Base-by-base conservation (phyloP, 2,888 invertebrate species). In the Corythucha ciliata region DNA sequence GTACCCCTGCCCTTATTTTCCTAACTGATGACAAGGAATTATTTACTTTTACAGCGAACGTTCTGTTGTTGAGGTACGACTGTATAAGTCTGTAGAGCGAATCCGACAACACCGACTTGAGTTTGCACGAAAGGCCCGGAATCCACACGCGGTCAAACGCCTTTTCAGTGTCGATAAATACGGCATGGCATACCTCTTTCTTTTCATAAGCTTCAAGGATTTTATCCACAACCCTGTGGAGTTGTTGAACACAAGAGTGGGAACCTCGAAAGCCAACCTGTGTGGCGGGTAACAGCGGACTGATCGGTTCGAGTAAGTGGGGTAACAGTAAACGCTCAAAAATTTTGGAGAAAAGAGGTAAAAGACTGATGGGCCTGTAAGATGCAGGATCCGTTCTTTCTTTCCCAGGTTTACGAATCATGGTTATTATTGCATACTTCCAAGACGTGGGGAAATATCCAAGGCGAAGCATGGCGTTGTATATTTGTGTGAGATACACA, bases 41-140 rank as follows among this genome's bases (percentile, higher is more conserved):
- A n/a, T 21, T 27, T 12, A 18, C 22, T 16, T 21, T 21, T 4
- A 53, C 53, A n/a, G 26, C 18, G 22, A 53, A 53, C 14, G 34
- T 32, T 6, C 48, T 8, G 12, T 42, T 33, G n/a, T 24, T 10
- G 10, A 53, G 36, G 37, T 48, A 48, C 6, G 53, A 53, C 34
- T 37, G 24, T 22, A 41, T 16, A n/a, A 53, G 25, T 18, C 39
- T 24, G 36, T 27, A 53, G 18, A n/a, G 32, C 20, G 53, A 36
- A 14, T 32, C 22, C 6, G 47, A 10, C 25, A 18, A 49, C 18
- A 16, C 18, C 5, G 37, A n/a, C 27, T 36, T 48, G 27, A 14
- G 36, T 10, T 24, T 49, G 34, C 14, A n/a, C 21, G 14, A 37
- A 39, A n/a, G 32, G 18, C n/a, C 47, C 7, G 8, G 36, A 7